phyloP scores from a whole-genome alignment of 2,888 invertebrate species.

The Dasysyrphus tricinctus region DNA sequence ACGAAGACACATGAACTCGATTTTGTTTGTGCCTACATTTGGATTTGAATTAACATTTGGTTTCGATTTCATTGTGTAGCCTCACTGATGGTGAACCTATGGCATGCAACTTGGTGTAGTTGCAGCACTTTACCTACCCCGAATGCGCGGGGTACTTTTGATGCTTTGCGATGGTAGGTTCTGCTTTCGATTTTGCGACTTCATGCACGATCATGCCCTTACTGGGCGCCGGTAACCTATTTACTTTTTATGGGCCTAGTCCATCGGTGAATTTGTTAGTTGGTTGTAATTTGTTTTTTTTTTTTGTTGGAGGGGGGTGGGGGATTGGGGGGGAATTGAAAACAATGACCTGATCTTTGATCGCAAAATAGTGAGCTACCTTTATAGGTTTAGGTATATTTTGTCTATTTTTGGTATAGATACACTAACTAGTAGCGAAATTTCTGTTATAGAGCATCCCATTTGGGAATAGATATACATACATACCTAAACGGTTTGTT shows the following conservation, averaged over 20 bases:
- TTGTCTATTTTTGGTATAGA: constrained; percentile 54
- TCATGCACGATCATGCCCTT: constrained; percentile 74
- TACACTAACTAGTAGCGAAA: constrained; percentile 45
- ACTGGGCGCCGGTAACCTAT: constrained; percentile 74
- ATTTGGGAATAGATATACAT: constrained; percentile 33
- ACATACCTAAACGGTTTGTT: constrained; percentile 19
- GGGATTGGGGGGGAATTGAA: constrained; percentile 37
- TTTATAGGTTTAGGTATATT: constrained; percentile 6
- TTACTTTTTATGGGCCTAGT: constrained; percentile 74
- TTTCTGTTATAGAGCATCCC: constrained; percentile 57
- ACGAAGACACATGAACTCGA: constrained; percentile 50
- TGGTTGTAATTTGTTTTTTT: constrained; percentile 60
- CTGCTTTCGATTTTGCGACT: constrained; percentile 72
- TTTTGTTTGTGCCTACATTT: constrained; percentile 15
- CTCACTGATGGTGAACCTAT: not conserved
- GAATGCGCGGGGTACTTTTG: constrained; percentile 29
- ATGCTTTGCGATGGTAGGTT: constrained; percentile 33
- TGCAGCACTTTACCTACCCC: constrained; percentile 20
- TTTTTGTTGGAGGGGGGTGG: not conserved
- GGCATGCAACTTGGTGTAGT: constrained; percentile 2
- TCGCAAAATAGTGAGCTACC: constrained; percentile 52
- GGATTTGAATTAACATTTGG: constrained; percentile 61
- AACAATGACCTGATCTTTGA: constrained; percentile 75
- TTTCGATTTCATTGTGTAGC: constrained; percentile 70
- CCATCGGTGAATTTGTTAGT: constrained; percentile 72